Conservation (phyloP, 1,140 invertebrate species). For the roundworm (Caenorhabditis elegans) region WBcel235 BX284603.4:8848501-8849000, state of each 20-base stretch:
- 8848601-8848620: too few species aligned
- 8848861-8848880: slow-evolving; percentile 21
- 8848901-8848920: background rate
- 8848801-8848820: background rate
- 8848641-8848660: too few species aligned
- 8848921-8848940: background rate
- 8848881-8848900: background rate
- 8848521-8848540: too few species aligned
- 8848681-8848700: too few species aligned
- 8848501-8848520: too few species aligned
- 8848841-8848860: background rate
- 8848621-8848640: too few species aligned
- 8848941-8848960: background rate
- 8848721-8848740: too few species aligned
- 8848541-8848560: too few species aligned
- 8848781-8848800: background rate
- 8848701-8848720: too few species aligned
- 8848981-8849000: background rate
- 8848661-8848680: too few species aligned
- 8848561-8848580: background rate
- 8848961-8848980: background rate
- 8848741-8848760: background rate
- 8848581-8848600: background rate
- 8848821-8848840: slow-evolving; percentile 14
- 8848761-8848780: background rate